These are phyloP conservation scores for Sicus ferrugineus DNA, from an alignment of 2,888 invertebrate genomes.

Conservation along the genomic window DNA sequence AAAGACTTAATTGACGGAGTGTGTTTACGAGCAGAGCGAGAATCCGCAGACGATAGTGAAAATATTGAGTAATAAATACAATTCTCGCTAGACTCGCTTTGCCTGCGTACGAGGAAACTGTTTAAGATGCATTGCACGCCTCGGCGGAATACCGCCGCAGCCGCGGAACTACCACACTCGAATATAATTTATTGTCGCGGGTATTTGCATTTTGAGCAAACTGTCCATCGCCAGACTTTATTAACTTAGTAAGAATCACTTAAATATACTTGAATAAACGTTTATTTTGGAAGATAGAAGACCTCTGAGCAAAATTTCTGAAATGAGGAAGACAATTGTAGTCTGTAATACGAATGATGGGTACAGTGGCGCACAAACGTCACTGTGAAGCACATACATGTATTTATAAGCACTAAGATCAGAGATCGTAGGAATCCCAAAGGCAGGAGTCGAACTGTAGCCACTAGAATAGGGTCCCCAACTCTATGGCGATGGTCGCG, in stretches of 20 bases:
- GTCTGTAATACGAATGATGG: no score
- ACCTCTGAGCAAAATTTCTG: not conserved
- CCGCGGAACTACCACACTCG: conserved; percentile 4
- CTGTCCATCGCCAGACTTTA: not conserved
- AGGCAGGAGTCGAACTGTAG: no score
- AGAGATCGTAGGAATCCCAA: no score
- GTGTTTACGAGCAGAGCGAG: not conserved
- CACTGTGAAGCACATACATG: no score
- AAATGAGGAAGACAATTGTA: not conserved
- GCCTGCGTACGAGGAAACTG: conserved; percentile 9
- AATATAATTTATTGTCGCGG: not conserved
- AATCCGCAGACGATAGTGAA: conserved; percentile 10
- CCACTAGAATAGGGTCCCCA: no score
- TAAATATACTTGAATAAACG: not conserved
- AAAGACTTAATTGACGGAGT: not conserved
- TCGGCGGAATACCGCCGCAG: not conserved
- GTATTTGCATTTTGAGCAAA: conserved; percentile 2
- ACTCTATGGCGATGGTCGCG: no score
- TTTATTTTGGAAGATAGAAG: not conserved
- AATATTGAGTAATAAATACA: not conserved
- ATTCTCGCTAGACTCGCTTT: not conserved
- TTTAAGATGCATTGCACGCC: conserved; percentile 8
- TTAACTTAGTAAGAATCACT: not conserved
- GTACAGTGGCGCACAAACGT: no score
- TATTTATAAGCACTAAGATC: no score